Evolutionary conservation across 2,797 vertebrate species (phyloP), one percentile per base, ranked within the genome.

Genomic region (Arrhamphus sclerolepis): DNA sequence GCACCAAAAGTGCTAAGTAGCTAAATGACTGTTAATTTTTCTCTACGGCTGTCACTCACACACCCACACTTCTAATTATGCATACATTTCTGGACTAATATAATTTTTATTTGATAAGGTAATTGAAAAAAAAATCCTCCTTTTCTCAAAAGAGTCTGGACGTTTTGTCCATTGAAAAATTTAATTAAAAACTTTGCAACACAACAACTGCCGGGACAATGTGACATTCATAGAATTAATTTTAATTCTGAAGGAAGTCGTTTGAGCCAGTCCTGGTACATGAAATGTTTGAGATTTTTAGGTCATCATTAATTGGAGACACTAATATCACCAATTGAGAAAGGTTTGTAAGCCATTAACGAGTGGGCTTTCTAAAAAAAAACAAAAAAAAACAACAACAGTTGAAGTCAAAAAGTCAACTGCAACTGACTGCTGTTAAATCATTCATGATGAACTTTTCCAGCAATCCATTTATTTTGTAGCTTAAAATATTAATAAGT

Each of bases 401-500:
- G 20, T 5, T 56, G 13, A 1, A 39, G 41, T 34, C 31, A 34
- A 34, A 34, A 34, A 34, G 31, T 34, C 31, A 34, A 34, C 31
- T 3, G 31, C 31, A 34, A 10, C 31, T 13, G 31, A 34, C 31
- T 10, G 31, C 31, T 34, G 31, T 13, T 34, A 10, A 34, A 34
- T 51, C 29, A 31, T 49, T 56, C 11, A 52, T 20, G 46, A 62
- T 19, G 10, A 17, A 34, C 20, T 55, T 6, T 46, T 24, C 4
- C 0, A 41, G 24, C 48, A 26, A 66, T 60, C 52, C 40, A 17
- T 66, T 54, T 2, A 22, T 54, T 70, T 38, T 57, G 28, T 46
- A 44, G 56, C 0, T 54, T 28, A 26, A 47, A 22, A 51, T 60
- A 53, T 39, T 68, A 31, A 63, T 59, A 49, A 38, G 1, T 34